Percentiles rank a stretch among this genome's conserved stretches.
These are phyloP conservation scores for Ectemnius continuus DNA, from an alignment of 2,888 invertebrate species.

Conservation along the genomic window DNA sequence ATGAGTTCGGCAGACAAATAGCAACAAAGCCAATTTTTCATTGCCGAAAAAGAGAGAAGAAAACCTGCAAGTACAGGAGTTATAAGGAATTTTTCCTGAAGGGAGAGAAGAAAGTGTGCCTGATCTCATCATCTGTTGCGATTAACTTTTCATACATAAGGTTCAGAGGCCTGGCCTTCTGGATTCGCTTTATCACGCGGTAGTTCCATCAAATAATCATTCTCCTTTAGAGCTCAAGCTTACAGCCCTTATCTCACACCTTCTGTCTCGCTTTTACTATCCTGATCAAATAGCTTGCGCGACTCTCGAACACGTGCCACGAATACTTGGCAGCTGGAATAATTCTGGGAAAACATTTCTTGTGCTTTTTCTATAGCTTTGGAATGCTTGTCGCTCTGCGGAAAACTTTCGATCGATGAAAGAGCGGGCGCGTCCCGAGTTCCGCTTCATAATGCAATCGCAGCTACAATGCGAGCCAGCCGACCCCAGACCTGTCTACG, in stretches of 20 bases:
- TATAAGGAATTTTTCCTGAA: no score
- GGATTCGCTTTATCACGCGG: not conserved
- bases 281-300: not conserved
- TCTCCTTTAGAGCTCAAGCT: not conserved
- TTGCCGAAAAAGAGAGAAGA: no score
- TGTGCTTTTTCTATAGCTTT: constrained; percentile 3
- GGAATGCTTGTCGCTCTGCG: constrained; percentile 15
- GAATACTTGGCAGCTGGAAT: constrained; percentile 36
- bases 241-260: not conserved
- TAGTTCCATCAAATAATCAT: not conserved
- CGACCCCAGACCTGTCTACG: not conserved
- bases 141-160: no score
- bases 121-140: no score
- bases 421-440: not conserved
- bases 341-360: constrained; percentile 28
- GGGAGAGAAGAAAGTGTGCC: no score
- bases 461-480: not conserved
- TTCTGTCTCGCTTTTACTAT: not conserved
- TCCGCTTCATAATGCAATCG: not conserved
- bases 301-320: constrained; percentile 36
- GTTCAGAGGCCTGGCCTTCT: no score
- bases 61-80: no score
- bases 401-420: not conserved
- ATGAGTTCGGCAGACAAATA: no score
- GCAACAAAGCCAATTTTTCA: no score